Percentiles rank a stretch among this genome's conserved stretches.
phyloP scores from a whole-genome alignment of 2,113 vertebrate genomes.

The Pampusana beccarii region DNA sequence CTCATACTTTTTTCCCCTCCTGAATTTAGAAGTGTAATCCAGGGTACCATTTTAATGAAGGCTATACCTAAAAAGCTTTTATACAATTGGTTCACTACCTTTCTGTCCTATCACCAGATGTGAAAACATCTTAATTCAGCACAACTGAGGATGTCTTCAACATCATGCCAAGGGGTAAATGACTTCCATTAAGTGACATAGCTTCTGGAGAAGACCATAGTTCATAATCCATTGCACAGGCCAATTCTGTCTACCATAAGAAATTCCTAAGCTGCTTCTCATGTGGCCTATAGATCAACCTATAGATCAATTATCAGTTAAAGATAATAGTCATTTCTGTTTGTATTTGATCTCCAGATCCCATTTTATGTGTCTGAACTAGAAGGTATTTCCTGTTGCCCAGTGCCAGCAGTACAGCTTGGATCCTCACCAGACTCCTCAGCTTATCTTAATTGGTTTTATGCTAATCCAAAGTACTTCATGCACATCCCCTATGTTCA shows the following conservation, averaged over 20 bases:
- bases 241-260: background rate
- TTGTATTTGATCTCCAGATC: background rate
- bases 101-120: background rate
- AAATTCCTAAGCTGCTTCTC: background rate
- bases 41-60: background rate
- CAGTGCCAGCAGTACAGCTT: background rate
- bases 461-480: background rate
- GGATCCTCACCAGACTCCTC: background rate
- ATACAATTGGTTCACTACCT: background rate
- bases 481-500: background rate
- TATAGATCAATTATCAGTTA: background rate
- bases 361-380: background rate
- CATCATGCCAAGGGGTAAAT: background rate
- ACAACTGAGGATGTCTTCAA: background rate
- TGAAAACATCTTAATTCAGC: background rate
- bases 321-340: background rate
- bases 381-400: background rate
- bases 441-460: background rate
- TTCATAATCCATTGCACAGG: background rate
- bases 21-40: background rate
- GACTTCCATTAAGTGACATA: background rate
- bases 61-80: background rate
- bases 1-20: background rate
- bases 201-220: background rate
- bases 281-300: background rate